Percentiles rank a stretch among this genome's conserved stretches.
Conservation (phyloP, 2,113 vertebrate genomes). For the Opisthocomus hoazin region DNA sequence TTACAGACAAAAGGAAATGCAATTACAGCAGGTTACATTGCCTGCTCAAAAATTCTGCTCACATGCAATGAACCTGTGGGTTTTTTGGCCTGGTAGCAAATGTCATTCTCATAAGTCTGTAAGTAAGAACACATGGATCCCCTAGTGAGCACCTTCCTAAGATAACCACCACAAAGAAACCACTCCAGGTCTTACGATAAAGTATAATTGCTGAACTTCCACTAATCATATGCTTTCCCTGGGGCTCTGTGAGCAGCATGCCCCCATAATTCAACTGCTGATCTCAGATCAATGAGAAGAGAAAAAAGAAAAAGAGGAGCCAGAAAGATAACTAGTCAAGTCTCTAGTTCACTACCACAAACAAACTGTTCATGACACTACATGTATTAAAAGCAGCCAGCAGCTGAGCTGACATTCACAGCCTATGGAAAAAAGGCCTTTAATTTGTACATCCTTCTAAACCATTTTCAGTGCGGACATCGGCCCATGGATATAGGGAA, state of each 20-base stretch:
- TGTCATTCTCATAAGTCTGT: not conserved
- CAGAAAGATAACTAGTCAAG: not conserved
- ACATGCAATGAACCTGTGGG: not conserved
- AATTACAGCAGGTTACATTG: not conserved
- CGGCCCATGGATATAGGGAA: not conserved
- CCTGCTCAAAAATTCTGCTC: not conserved
- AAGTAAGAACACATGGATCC: not conserved
- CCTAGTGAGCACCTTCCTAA: not conserved
- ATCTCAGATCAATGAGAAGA: not conserved
- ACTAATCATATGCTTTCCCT: not conserved
- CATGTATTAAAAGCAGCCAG: not conserved
- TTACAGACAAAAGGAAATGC: not conserved
- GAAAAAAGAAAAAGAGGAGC: not conserved
- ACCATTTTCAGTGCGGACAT: not conserved
- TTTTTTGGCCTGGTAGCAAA: not conserved
- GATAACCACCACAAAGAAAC: not conserved
- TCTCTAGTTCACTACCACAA: not conserved
- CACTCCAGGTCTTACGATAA: not conserved
- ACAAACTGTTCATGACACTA: not conserved
- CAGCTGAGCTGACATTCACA: not conserved
- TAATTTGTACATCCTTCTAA: not conserved
- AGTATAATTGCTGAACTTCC: not conserved
- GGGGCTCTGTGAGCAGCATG: not conserved
- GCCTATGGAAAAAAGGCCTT: not conserved
- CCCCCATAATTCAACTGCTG: not conserved